Conservation (phyloP, 2,888 invertebrate species). For the Hydriomena furcata region DNA sequence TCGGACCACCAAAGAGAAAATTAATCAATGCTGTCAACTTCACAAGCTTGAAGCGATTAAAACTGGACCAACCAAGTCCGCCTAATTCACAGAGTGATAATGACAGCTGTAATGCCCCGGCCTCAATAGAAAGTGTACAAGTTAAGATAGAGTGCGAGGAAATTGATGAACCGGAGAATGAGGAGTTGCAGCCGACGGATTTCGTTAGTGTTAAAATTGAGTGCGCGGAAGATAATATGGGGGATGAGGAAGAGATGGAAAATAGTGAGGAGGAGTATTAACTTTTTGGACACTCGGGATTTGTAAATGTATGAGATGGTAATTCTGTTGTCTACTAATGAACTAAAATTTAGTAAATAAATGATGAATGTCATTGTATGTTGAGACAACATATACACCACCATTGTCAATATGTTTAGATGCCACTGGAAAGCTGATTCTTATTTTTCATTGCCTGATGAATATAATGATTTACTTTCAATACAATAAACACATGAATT, state of each 20-base stretch:
- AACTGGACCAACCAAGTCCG: neutral
- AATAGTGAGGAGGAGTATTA: conserved; percentile 8
- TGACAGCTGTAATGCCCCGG: conserved; percentile 28
- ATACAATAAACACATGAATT: no score
- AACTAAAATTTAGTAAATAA: no score
- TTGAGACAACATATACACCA: no score
- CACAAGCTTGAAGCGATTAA: conserved; percentile 5
- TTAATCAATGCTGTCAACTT: conserved; percentile 42
- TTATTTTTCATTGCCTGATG: no score
- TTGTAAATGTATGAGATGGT: no score
- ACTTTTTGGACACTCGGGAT: conserved; percentile 4
- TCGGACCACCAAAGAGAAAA: conserved; percentile 65
- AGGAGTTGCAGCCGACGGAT: conserved; percentile 63
- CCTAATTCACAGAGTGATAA: conserved; percentile 7
- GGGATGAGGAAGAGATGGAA: conserved; percentile 9
- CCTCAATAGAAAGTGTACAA: conserved; percentile 30
- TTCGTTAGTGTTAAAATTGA: conserved; percentile 77
- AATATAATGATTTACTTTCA: no score
- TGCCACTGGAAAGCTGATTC: no score
- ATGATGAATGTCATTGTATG: no score
- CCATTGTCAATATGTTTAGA: no score
- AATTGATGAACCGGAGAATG: conserved; percentile 18
- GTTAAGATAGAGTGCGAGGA: conserved; percentile 32
- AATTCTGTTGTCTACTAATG: no score
- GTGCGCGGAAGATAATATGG: conserved; percentile 48